Percentiles rank a stretch among this genome's conserved stretches.
Conservation (phyloP, 2,888 invertebrate genomes). For the Acrobasis consociella region DNA sequence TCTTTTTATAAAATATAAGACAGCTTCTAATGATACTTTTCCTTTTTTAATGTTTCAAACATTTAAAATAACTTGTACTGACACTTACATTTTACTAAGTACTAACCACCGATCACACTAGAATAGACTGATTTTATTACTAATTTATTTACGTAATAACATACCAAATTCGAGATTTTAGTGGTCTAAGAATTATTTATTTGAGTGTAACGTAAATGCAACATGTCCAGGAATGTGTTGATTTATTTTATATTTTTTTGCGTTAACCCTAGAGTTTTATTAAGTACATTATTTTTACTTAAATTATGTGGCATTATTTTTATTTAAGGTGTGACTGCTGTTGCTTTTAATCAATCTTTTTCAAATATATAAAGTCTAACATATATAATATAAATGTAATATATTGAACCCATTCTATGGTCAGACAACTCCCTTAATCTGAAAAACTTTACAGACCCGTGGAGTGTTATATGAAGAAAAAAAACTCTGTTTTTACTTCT, state of each 20-base stretch:
- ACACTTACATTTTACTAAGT: conserved; percentile 22
- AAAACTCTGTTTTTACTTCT: too few relatives aligned
- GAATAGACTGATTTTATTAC: conserved; percentile 63
- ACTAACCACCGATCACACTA: conserved; percentile 74
- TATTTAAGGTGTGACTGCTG: not conserved
- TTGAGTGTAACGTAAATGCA: not conserved
- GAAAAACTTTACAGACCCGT: too few relatives aligned
- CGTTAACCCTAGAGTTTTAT: not conserved
- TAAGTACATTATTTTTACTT: not conserved
- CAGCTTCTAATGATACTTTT: too few relatives aligned
- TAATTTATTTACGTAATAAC: conserved; percentile 65
- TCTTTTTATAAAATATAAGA: too few relatives aligned
- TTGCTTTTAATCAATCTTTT: too few relatives aligned
- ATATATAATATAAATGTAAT: too few relatives aligned
- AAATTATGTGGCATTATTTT: conserved; percentile 3
- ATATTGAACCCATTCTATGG: too few relatives aligned
- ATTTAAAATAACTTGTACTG: not conserved
- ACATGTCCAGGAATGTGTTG: not conserved
- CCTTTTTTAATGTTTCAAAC: too few relatives aligned
- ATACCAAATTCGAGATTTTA: conserved; percentile 68
- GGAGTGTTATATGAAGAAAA: too few relatives aligned
- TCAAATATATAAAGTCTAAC: too few relatives aligned
- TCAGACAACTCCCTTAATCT: too few relatives aligned
- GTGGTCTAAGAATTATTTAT: conserved; percentile 26
- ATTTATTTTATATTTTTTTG: conserved; percentile 2